Evolutionary conservation across 2,113 vertebrate species (phyloP).

Genomic region (Pomatorhinus ruficollis): DNA sequence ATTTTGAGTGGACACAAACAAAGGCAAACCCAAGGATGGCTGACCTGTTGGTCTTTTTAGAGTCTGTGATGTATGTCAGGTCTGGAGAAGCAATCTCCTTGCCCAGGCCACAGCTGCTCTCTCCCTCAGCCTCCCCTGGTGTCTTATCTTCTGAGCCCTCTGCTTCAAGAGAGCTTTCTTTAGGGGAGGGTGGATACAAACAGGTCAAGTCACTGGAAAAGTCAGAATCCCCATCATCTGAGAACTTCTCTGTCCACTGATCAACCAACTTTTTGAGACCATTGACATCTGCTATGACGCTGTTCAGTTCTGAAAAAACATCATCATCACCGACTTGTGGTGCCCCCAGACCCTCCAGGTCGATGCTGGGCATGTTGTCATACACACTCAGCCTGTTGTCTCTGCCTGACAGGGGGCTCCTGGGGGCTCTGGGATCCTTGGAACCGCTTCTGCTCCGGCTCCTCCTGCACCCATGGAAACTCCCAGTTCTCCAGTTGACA

Average conservation of each 20-base stretch:
- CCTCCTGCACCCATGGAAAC: constrained; percentile 80
- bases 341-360: neutral
- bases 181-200: constrained; percentile 71
- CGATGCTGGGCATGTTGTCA: constrained; percentile 80
- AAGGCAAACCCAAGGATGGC: neutral
- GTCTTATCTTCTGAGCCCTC: constrained; percentile 41
- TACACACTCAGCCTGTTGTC: constrained; percentile 83
- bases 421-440: constrained; percentile 39
- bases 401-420: neutral
- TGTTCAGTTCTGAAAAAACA: constrained; percentile 84
- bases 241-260: constrained; percentile 81
- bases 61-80: neutral
- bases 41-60: constrained; percentile 72
- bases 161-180: constrained; percentile 74
- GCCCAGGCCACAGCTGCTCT: constrained; percentile 18
- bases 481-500: constrained; percentile 85
- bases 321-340: constrained; percentile 63
- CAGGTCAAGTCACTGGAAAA: constrained; percentile 72
- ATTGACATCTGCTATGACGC: constrained; percentile 81
- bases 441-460: constrained; percentile 41
- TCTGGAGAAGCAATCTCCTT: constrained; percentile 18
- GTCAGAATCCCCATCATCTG: constrained; percentile 75
- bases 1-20: neutral
- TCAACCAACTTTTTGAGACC: constrained; percentile 81
- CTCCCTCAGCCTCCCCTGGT: neutral